Evolutionary conservation across 2,888 invertebrate species (phyloP), one percentile per base, ranked within the genome.

Genomic region (Stenodema calcarata): DNA sequence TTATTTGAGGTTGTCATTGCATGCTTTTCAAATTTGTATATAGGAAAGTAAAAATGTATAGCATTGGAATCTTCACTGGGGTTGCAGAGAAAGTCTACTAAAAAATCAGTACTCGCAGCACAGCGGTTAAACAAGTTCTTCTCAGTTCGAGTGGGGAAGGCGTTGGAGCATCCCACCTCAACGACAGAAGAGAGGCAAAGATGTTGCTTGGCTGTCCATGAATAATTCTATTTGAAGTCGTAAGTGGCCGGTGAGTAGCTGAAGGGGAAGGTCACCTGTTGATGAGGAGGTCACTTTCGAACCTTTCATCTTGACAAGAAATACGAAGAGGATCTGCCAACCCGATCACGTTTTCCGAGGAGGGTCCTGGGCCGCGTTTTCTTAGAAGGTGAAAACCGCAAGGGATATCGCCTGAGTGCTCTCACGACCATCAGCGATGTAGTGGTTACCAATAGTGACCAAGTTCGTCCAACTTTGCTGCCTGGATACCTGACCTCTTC

Each of bases 161-260:
- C 23, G 62, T 23, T 18, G 23, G 27, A 62, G 18, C 62, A 23
- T 50, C n/a, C 44, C 44, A 44, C 44, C 50, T 50, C 16, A 4
- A 50, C 16, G n/a, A n/a, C 4, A 9, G 6, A 16, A n/a, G 62
- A 62, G 35, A 16, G 41, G 73, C n/a, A n/a, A 73, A 73, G 78
- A 44, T 18, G 76, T 44, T 23, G 44, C 23, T 14, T 23, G 27
- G 44, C 76, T 35, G 76, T 23, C 78, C 18, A 78, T 78, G 78
- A 78, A 78, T 78, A 78, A 78, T 78, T 78, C 78, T 44, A 78
- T 78, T 78, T 78, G 78, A 78, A 14, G 44, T 4, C 44, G 76
- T 78, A 78, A 78, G 78, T 78, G 78, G 23, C 62, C 18, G 62
- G 62, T 62, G 62, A 62, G 62, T n/a, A 16, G 78, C 1, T 12